A percentile compares a stretch with the other conserved stretches of the same genome.
Evolutionary conservation across 2,888 invertebrate genomes (phyloP).

Genomic region (Choristoneura rosaceana): DNA sequence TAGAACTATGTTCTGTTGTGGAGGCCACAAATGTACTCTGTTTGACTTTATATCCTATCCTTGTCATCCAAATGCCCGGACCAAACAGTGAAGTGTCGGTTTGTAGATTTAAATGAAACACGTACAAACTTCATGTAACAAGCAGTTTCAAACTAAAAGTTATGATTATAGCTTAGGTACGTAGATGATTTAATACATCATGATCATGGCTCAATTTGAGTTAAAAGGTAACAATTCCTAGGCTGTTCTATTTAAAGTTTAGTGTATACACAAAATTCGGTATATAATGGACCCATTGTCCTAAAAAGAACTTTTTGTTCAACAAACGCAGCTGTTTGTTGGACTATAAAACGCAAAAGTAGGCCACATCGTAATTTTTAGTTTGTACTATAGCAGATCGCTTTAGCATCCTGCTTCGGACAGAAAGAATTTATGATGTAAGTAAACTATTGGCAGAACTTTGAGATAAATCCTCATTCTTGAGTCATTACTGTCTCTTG

Average conservation of each 20-base stretch:
- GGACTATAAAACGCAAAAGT: constrained; percentile 34
- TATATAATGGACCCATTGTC: constrained; percentile 34
- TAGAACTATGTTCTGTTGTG: constrained; percentile 1
- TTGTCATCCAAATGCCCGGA: too few species aligned
- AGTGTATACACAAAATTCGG: constrained; percentile 21
- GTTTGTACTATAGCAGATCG: constrained; percentile 31
- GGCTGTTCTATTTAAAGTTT: constrained; percentile 15
- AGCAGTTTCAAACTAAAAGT: neutral
- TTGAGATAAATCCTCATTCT: constrained; percentile 7
- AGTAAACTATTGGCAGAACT: constrained; percentile 17
- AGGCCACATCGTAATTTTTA: constrained; percentile 40
- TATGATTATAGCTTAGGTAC: neutral
- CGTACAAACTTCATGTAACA: neutral
- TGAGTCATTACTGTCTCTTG: constrained; percentile 9
- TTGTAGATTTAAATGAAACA: neutral
- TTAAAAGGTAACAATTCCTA: neutral
- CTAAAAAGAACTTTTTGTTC: constrained; percentile 40
- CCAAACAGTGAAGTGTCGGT: too few species aligned
- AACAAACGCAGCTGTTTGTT: constrained; percentile 37
- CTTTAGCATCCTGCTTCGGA: constrained; percentile 25
- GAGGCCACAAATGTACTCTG: constrained; percentile 20
- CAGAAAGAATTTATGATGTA: constrained; percentile 5
- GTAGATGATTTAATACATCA: constrained; percentile 4
- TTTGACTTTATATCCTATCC: neutral
- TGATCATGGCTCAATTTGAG: neutral